A percentile compares a stretch with the other conserved stretches of the same genome.
Evolutionary conservation across 2,113 vertebrate species (phyloP).

Genomic region (Mormyrus iriodes): DNA sequence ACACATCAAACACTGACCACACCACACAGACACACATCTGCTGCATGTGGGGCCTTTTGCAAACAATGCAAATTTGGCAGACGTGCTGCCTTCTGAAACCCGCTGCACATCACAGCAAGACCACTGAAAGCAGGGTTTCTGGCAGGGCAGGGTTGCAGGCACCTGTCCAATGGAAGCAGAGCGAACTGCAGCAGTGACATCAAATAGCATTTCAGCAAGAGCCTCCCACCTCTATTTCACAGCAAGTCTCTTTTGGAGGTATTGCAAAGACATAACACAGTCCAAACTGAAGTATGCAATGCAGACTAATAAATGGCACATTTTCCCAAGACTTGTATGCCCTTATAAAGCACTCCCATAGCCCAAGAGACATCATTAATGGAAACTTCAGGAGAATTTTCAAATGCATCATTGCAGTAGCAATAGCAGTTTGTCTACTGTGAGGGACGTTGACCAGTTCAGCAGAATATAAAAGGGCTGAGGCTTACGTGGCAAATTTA

Average conservation of each 20-base stretch:
- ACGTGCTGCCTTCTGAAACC: neutral
- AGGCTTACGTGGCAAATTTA: neutral
- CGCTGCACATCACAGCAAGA: neutral
- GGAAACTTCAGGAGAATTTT: neutral
- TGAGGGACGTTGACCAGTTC: neutral
- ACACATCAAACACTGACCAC: neutral
- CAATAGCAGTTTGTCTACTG: neutral
- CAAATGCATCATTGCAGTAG: neutral
- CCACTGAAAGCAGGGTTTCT: neutral
- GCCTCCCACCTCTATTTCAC: neutral
- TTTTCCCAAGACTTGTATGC: neutral
- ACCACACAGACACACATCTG: neutral
- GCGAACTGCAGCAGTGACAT: neutral
- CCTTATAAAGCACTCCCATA: neutral
- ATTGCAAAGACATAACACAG: neutral
- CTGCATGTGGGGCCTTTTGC: neutral
- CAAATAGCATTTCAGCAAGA: neutral
- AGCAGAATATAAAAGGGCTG: neutral
- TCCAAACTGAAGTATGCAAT: neutral
- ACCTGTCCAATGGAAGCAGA: neutral
- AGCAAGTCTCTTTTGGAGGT: neutral
- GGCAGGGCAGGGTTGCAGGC: neutral
- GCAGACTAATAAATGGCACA: neutral
- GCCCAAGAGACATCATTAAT: neutral
- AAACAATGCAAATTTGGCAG: neutral